Conservation (phyloP, 2,113 vertebrate species). For the Tonatia bakeri region DNA sequence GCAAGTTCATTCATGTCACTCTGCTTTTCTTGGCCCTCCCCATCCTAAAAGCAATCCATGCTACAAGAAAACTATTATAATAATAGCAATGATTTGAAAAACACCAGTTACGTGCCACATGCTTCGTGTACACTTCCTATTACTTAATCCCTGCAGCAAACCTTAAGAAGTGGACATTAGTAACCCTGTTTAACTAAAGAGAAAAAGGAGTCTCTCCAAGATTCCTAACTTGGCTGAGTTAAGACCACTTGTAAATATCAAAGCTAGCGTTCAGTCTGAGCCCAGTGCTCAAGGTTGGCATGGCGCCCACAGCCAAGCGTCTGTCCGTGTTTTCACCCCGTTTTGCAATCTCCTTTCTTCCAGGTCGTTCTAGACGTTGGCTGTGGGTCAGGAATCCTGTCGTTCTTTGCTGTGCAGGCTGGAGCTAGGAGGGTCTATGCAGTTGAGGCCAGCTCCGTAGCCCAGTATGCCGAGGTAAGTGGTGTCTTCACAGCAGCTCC, state of each 20-base stretch:
- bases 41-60: not conserved
- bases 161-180: not conserved
- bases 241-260: not conserved
- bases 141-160: not conserved
- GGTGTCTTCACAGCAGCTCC: not conserved
- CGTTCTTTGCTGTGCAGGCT: conserved; percentile 85
- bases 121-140: not conserved
- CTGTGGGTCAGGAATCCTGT: conserved; percentile 85
- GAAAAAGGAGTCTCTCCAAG: not conserved
- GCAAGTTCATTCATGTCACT: not conserved
- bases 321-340: not conserved
- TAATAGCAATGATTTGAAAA: not conserved
- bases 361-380: conserved; percentile 87
- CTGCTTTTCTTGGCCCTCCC: not conserved
- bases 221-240: not conserved
- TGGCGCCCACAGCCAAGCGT: not conserved
- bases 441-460: conserved; percentile 81
- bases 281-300: not conserved
- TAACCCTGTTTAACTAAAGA: not conserved
- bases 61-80: not conserved
- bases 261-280: not conserved
- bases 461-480: conserved; percentile 81
- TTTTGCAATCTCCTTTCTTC: conserved; percentile 38
- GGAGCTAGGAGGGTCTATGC: conserved; percentile 84
- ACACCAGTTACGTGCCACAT: not conserved